A percentile compares a stretch with the other conserved stretches of the same genome.
Evolutionary conservation across 2,113 vertebrate species (phyloP).

Genomic region (Chrysemys picta): DNA sequence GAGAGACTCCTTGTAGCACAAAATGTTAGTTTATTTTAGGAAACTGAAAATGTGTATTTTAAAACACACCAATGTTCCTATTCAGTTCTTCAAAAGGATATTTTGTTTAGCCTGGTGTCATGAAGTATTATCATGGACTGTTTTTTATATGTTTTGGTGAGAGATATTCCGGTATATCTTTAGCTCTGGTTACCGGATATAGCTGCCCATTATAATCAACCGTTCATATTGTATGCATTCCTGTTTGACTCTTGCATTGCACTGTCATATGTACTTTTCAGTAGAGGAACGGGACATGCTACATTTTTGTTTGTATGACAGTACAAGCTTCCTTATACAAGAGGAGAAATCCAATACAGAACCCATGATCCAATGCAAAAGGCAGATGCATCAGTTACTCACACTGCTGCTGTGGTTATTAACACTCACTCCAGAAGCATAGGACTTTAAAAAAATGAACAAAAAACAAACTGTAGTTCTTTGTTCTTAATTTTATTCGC

Average conservation of each 20-base stretch:
- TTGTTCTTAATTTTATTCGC: neutral
- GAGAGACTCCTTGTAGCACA: neutral
- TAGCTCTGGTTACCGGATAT: conserved; percentile 35
- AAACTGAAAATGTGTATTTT: neutral
- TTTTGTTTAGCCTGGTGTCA: conserved; percentile 35
- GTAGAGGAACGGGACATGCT: neutral
- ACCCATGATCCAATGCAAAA: neutral
- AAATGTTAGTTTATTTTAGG: conserved; percentile 18
- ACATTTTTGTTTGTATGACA: conserved; percentile 25
- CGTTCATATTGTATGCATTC: neutral
- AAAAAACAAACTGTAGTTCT: neutral
- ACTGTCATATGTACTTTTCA: conserved; percentile 11
- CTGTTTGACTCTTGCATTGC: neutral
- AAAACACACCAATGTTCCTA: neutral
- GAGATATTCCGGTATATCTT: conserved; percentile 24
- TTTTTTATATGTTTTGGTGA: conserved; percentile 45
- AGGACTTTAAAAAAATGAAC: neutral
- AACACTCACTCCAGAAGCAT: neutral
- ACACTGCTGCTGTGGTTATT: neutral
- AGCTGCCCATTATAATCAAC: conserved; percentile 17
- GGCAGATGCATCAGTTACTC: neutral
- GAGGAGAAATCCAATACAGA: conserved; percentile 1
- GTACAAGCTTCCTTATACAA: neutral
- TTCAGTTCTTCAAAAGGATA: conserved; percentile 16
- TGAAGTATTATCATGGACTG: neutral